These are phyloP conservation scores for Oceanodroma leucorhoa DNA, from an alignment of 2,797 vertebrate genomes.

Conservation along the genomic window DNA sequence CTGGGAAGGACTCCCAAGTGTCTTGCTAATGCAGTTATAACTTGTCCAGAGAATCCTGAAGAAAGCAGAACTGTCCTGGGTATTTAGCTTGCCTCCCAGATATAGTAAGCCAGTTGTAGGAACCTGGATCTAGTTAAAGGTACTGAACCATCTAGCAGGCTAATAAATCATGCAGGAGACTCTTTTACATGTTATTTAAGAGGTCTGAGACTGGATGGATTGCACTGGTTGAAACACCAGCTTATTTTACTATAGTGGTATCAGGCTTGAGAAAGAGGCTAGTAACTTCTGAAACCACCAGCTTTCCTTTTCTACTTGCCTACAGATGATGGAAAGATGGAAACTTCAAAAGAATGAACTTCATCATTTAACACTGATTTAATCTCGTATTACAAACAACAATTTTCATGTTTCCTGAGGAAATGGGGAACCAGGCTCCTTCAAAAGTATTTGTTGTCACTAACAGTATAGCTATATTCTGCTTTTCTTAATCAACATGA, in stretches of 20 bases:
- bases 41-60: not conserved
- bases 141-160: not conserved
- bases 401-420: not conserved
- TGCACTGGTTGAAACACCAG: not conserved
- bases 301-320: not conserved
- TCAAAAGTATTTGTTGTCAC: not conserved
- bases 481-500: not conserved
- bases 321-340: fast-evolving
- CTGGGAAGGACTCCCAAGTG: not conserved
- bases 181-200: not conserved
- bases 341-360: not conserved
- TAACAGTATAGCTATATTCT: not conserved
- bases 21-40: not conserved
- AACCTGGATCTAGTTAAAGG: not conserved
- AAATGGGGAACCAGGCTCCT: not conserved
- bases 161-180: not conserved
- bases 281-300: not conserved
- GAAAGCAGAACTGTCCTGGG: not conserved
- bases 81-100: not conserved
- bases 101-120: not conserved
- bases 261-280: not conserved
- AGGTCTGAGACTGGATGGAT: not conserved
- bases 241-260: not conserved
- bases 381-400: not conserved
- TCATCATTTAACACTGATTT: not conserved